Base-by-base conservation (phyloP, 2,797 vertebrate genomes). In the Lophius americanus region DNA sequence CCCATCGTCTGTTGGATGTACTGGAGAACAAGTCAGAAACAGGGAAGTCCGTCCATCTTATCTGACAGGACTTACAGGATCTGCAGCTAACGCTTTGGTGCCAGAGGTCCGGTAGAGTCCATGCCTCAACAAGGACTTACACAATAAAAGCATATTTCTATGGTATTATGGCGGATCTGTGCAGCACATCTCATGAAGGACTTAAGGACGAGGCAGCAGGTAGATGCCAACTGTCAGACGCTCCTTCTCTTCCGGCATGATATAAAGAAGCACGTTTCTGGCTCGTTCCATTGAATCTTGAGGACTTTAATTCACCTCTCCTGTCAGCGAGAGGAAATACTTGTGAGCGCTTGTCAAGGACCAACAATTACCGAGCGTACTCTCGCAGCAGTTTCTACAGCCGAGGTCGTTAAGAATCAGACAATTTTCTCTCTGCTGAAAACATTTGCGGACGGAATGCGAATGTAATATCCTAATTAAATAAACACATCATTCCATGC, bases 401-500 rank as follows among this genome's bases (percentile, higher is more conserved):
- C 43, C 47, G 58, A 36, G 35, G 44, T 53, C 47, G 59, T 74
- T 61, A 62, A 59, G 72, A 75, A 43, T 64, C 10, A 58, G 55
- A 73, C 42, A 37, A 69, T 55, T 62, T 37, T 60, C 39, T 60
- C 23, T 7, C 14, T 46, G 60, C 42, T 33, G 6, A 59, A 73
- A 66, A 68, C 59, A 59, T 70, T 70, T 64, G 49, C 8, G 39
- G 42, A 59, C 2, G 37, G 66, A 60, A 70, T 73, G 58, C 65
- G 65, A 81, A 74, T 65, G 51, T 56, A 73, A 68, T 65, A 70
- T 82, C 58, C 41, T 72, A 61, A 82, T 83, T 81, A 79, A 83
- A 82, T 72, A 82, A 84, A 86, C 62, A 74, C 67, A 67, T 83
- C 74, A 64, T 54, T 83, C 62, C 59, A 58, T 51, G 56, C 62